These are phyloP conservation scores for Gavia stellata DNA, from an alignment of 2,113 vertebrate genomes.

Conservation along the genomic window DNA sequence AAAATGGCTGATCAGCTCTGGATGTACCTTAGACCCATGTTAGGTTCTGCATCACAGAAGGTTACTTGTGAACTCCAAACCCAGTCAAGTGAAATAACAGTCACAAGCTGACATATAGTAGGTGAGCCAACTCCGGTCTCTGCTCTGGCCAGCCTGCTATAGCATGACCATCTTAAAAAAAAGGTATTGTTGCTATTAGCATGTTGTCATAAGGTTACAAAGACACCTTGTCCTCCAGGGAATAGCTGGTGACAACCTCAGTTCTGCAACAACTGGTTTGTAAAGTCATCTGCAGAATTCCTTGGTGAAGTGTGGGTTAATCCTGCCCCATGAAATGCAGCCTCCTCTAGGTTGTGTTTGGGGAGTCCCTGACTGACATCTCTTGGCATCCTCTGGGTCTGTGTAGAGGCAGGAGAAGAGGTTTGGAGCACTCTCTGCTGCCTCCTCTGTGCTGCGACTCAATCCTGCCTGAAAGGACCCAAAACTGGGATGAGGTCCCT, in stretches of 20 bases:
- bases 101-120: background rate
- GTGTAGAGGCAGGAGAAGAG: background rate
- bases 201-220: rapidly evolving
- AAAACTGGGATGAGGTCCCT: background rate
- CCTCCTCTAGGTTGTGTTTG: background rate
- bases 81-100: background rate
- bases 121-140: background rate
- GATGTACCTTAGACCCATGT: background rate
- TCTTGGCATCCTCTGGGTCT: background rate
- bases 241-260: background rate
- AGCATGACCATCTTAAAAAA: background rate
- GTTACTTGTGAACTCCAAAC: background rate
- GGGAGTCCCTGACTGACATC: background rate
- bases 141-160: background rate
- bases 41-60: background rate
- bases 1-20: background rate
- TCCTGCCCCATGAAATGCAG: background rate
- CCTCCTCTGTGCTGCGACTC: background rate
- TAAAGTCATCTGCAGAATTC: background rate
- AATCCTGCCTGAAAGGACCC: background rate
- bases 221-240: background rate
- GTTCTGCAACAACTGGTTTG: background rate
- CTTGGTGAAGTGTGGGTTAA: background rate
- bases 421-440: background rate
- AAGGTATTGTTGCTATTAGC: background rate